Evolutionary conservation across 2,113 vertebrate species (phyloP), one percentile per base, ranked within the genome.

Genomic region (Mustela nigripes): DNA sequence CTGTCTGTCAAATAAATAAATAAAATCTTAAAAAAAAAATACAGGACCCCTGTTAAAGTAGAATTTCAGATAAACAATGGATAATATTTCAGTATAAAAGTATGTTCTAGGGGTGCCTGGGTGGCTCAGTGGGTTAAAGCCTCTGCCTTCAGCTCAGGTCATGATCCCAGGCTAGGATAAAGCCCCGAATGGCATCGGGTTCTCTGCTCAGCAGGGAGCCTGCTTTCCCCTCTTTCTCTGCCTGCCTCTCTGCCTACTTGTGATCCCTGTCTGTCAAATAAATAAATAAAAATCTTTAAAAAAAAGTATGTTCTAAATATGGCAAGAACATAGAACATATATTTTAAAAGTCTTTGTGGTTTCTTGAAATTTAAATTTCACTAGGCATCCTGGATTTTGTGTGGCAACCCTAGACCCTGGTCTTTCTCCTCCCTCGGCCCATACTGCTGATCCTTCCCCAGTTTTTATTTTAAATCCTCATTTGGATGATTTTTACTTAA

Each of bases 281-380:
- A 18, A 56, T 18, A 2, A 56, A 56, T 16, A 56, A 56, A 56
- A 56, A 56, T 56, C 53, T 56, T 18, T 16, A 53, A 53, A 53
- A 56, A 56, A 56, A 56, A 16, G 24, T 79, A 53, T 89, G 67
- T 95, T 39, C 80, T 24, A 91, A 92, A 96, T 63, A 76, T 36
- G 42, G 33, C 19, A 92, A n/a, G 53, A 19, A 33, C 14, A 73
- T 42, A 78, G 39, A 39, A 39, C 39, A 39, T 39, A 39, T 2
- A 62, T 26, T 76, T 31, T 79, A 82, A 60, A 78, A 58, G 26
- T 74, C 12, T 87, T 56, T 53, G 14, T 39, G 36, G 53, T 95
- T 79, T 74, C 19, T 19, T 80, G 14, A 93, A 78, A 89, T 95
- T 96, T 74, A 80, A 73, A 53, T 76, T 76, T n/a, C 26, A 19